phyloP scores from a whole-genome alignment of 2,113 vertebrate genomes.

The Typhlomys cinereus region DNA sequence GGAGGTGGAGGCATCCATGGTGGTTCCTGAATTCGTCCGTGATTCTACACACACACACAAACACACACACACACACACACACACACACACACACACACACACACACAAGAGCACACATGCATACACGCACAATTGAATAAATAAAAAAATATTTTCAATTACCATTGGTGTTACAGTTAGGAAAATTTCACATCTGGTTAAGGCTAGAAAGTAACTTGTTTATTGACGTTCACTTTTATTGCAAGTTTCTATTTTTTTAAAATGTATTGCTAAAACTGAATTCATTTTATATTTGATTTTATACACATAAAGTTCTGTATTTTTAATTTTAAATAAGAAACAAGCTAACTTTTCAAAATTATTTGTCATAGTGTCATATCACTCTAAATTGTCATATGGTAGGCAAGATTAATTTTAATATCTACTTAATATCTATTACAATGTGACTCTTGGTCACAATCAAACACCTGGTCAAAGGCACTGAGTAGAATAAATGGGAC shows the following conservation, averaged over 20 bases:
- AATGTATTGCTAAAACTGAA: not conserved
- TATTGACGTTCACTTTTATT: not conserved
- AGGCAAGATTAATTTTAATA: too few species aligned
- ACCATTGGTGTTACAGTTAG: not conserved
- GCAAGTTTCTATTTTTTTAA: not conserved
- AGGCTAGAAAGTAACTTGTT: not conserved
- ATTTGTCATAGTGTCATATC: not conserved
- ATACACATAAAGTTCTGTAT: not conserved
- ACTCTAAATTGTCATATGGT: not conserved
- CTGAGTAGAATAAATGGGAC: too few species aligned
- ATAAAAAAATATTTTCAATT: not conserved
- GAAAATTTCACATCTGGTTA: not conserved
- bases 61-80: too few species aligned
- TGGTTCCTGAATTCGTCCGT: too few species aligned
- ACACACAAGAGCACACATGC: too few species aligned
- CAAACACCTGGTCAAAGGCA: too few species aligned
- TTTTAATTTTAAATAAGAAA: constrained; percentile 7
- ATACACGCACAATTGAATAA: too few species aligned
- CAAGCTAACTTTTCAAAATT: not conserved
- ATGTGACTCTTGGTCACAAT: too few species aligned
- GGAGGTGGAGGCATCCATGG: too few species aligned
- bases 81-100: too few species aligned
- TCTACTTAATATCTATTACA: too few species aligned
- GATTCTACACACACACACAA: too few species aligned
- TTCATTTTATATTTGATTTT: not conserved